These are phyloP conservation scores for Percopsis transmontana DNA, from an alignment of 2,113 vertebrate species.

Conservation along the genomic window DNA sequence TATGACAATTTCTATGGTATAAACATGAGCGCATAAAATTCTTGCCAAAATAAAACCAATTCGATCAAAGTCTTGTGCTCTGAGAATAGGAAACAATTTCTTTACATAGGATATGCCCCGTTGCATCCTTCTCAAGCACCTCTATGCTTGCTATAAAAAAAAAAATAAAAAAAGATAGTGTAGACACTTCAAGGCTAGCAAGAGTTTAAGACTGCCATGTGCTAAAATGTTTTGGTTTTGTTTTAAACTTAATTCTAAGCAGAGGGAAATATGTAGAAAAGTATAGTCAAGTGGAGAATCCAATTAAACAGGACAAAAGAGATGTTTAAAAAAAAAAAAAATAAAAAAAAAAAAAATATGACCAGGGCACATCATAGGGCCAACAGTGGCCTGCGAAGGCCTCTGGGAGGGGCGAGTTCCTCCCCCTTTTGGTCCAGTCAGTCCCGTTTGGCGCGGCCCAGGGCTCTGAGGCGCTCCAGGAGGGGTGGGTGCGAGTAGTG, in stretches of 20 bases:
- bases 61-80: too few relatives aligned
- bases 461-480: constrained; percentile 92
- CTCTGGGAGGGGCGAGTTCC: constrained; percentile 56
- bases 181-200: constrained; percentile 13
- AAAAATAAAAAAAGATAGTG: neutral
- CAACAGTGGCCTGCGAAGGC: constrained; percentile 66
- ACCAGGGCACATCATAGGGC: constrained; percentile 57
- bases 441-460: constrained; percentile 89
- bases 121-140: neutral
- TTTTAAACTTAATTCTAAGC: constrained; percentile 40
- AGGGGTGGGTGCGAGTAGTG: constrained; percentile 98
- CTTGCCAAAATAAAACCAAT: too few relatives aligned
- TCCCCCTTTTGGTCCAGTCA: constrained; percentile 77
- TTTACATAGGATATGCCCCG: too few relatives aligned
- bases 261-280: constrained; percentile 40
- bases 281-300: constrained; percentile 25
- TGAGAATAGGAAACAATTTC: too few relatives aligned
- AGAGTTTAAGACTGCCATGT: constrained; percentile 30
- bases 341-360: constrained; percentile 34
- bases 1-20: too few relatives aligned
- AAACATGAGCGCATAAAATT: too few relatives aligned
- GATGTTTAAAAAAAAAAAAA: constrained; percentile 35
- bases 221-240: constrained; percentile 57
- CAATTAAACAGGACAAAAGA: constrained; percentile 44
- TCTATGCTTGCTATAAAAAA: neutral